A percentile compares a stretch with the other conserved stretches of the same genome.
These are phyloP conservation scores for Columbina picui DNA, from an alignment of 2,113 vertebrate genomes.

Conservation along the genomic window DNA sequence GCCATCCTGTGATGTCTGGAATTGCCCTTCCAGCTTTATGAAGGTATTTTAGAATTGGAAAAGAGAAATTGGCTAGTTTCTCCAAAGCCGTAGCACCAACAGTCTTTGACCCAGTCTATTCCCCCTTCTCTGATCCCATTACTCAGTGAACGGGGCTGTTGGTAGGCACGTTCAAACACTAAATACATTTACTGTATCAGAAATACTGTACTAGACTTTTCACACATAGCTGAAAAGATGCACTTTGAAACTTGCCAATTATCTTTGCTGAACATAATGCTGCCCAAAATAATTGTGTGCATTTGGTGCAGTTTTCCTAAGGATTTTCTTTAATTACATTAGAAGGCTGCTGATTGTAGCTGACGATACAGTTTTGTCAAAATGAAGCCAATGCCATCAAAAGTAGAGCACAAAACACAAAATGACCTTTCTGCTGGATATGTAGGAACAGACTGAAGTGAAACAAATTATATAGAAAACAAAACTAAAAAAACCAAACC, in stretches of 20 bases:
- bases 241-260: conserved; percentile 36
- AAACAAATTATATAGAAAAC: background rate
- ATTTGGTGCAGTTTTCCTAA: background rate
- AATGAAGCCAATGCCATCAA: background rate
- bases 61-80: background rate
- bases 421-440: background rate
- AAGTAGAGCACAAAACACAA: background rate
- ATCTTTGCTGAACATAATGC: conserved; percentile 21
- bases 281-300: conserved; percentile 5
- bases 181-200: background rate
- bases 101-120: background rate
- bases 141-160: background rate
- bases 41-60: background rate
- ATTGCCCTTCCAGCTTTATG: background rate
- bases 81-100: background rate
- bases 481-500: background rate
- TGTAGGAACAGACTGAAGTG: background rate
- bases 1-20: background rate
- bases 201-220: background rate
- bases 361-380: background rate
- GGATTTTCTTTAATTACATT: conserved; percentile 6
- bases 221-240: background rate
- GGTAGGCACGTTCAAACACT: background rate
- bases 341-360: background rate
- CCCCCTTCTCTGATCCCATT: background rate